Evolutionary conservation across 2,888 invertebrate species (phyloP), one percentile per base, ranked within the genome.

Genomic region (Philhelius pedissequus): DNA sequence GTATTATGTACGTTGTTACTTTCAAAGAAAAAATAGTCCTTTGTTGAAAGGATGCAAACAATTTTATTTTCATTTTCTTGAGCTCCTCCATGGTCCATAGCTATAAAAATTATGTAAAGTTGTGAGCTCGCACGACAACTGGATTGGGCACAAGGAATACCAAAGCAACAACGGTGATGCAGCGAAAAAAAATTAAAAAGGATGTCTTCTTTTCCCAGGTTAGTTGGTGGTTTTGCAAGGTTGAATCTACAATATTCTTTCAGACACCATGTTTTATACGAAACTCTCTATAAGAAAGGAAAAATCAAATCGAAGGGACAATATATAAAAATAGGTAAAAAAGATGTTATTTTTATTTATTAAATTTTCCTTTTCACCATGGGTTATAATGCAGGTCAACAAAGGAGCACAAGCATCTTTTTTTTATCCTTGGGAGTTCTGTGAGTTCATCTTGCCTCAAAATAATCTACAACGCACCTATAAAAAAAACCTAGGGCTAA

Each of bases 341-440:
- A 73, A 50, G 11, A 32, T 56, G 13, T 76, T 56, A 38, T 78
- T 54, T 38, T 70, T 68, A 74, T 83, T 74, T 83, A 78, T 73
- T 73, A 56, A 52, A 69, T 62, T 64, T 74, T 73, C 56, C n/a
- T 54, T 52, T 68, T 30, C 54, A 62, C 18, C 50, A 66, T 69
- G 35, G 38, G 68, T 56, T 54, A 73, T 73, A 78, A 74, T 78
- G 56, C 82, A 83, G 82, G 82, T 73, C 73, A 83, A 73, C 73
- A 73, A 60, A 54, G 52, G 20, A 38, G 5, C 38, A 22, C 9
- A 8, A 58, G n/a, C 38, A 52, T 50, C 64, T 52, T n/a, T 58
- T 66, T 66, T 11, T 32, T 35, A 54, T 64, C 40, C 22, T 22
- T 22, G 48, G 48, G 27, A 50, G 62, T 38, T 69, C 20, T 50